Percentiles rank a stretch among this genome's conserved stretches.
Conservation (phyloP, 2,797 vertebrate genomes). For the Lepilemur ruficaudatus region DNA sequence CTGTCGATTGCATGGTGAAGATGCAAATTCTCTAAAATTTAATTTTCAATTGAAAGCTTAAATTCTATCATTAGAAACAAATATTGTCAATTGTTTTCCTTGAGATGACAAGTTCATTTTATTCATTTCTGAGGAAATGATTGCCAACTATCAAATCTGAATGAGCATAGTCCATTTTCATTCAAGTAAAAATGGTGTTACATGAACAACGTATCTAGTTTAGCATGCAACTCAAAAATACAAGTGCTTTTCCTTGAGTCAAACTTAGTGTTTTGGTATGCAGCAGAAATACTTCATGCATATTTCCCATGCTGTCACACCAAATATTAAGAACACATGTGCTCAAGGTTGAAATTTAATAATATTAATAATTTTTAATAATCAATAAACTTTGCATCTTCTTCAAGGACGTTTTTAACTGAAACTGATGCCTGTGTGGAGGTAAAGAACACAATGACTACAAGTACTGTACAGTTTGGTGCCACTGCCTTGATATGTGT, state of each 20-base stretch:
- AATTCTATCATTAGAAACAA: conserved; percentile 8
- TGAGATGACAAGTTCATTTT: not conserved
- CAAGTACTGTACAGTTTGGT: not conserved
- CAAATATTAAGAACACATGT: not conserved
- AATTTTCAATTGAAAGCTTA: not conserved
- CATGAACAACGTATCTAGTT: not conserved
- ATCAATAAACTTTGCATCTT: not conserved
- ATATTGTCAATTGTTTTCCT: not conserved
- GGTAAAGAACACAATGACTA: not conserved
- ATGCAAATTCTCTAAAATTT: not conserved
- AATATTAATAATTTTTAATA: not conserved
- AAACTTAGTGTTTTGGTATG: not conserved
- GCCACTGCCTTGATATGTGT: not conserved
- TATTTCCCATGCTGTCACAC: not conserved
- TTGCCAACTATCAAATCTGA: not conserved
- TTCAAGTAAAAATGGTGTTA: not conserved
- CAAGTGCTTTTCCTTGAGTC: not conserved
- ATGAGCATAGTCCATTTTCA: not conserved
- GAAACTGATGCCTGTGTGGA: not conserved
- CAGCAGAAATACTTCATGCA: not conserved
- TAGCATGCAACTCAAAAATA: not conserved
- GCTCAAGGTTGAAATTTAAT: not conserved
- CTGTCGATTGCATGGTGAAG: not conserved
- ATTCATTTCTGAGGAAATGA: not conserved
- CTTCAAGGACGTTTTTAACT: not conserved